Percentiles rank a stretch among this genome's conserved stretches.
phyloP scores from a whole-genome alignment of 2,888 invertebrate genomes.

The Polietes domitor region DNA sequence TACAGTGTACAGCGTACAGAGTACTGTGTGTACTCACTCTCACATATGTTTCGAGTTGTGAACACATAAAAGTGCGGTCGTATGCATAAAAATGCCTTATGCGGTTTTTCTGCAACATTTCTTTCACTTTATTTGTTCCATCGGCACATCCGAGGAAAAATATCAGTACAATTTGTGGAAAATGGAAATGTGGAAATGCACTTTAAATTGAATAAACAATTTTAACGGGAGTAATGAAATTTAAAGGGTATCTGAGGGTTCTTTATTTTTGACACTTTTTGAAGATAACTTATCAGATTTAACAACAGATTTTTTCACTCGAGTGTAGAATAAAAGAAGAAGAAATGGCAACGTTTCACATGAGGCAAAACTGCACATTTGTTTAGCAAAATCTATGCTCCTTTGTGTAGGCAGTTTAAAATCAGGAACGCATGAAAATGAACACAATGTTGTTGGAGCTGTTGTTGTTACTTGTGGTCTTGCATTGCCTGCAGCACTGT shows the following conservation, averaged over 20 bases:
- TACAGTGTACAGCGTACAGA: too few relatives aligned
- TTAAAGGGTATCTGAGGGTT: too few relatives aligned
- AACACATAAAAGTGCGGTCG: not conserved
- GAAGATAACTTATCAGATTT: too few relatives aligned
- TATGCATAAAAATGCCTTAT: conserved; percentile 7
- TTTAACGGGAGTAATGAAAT: too few relatives aligned
- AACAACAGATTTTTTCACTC: not conserved
- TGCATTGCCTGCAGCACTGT: too few relatives aligned
- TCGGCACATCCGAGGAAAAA: not conserved
- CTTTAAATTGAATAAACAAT: too few relatives aligned
- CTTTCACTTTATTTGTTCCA: not conserved
- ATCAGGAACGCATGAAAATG: not conserved
- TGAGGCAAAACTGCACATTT: too few relatives aligned
- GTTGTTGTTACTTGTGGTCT: not conserved
- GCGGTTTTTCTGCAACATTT: conserved; percentile 10
- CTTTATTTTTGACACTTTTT: too few relatives aligned
- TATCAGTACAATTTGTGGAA: not conserved
- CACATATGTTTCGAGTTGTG: not conserved
- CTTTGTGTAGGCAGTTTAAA: not conserved
- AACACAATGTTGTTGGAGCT: too few relatives aligned
- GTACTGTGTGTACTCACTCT: not conserved
- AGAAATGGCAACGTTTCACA: not conserved
- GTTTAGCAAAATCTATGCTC: not conserved
- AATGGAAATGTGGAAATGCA: not conserved
- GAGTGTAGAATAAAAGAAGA: not conserved